Conservation (phyloP, 2,113 vertebrate genomes). For the Hippocampus mohnikei region DNA sequence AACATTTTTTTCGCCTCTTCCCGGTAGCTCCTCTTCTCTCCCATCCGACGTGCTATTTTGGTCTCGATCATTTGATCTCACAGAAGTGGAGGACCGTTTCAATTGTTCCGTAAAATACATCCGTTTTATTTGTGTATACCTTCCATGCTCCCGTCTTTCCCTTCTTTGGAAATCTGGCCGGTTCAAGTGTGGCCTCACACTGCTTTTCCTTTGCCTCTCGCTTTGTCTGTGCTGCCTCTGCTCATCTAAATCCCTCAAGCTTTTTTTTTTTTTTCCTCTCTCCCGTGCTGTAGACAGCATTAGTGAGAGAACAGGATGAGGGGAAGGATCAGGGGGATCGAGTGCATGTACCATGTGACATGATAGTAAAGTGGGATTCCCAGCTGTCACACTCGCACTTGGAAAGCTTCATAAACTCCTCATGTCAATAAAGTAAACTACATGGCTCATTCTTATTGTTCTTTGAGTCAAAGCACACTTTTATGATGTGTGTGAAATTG, state of each 20-base stretch:
- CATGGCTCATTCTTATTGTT: no score
- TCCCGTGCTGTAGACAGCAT: slow-evolving; percentile 50
- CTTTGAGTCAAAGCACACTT: no score
- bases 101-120: neutral
- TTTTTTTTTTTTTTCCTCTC: slow-evolving; percentile 34
- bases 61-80: neutral
- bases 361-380: slow-evolving; percentile 59
- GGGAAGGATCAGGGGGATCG: slow-evolving; percentile 61
- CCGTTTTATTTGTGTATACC: slow-evolving; percentile 6
- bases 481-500: no score
- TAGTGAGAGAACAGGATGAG: slow-evolving; percentile 37
- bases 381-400: slow-evolving; percentile 62
- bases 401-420: slow-evolving; percentile 15
- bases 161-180: slow-evolving; percentile 10
- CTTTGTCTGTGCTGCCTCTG: slow-evolving; percentile 9
- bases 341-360: slow-evolving; percentile 57
- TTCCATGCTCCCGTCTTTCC: slow-evolving; percentile 8
- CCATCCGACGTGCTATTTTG: neutral
- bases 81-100: neutral
- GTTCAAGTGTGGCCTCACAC: slow-evolving; percentile 59
- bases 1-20: slow-evolving; percentile 27
- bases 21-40: neutral
- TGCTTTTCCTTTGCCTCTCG: slow-evolving; percentile 36
- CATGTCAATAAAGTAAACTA: slow-evolving; percentile 3
- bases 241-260: slow-evolving; percentile 27